These are phyloP conservation scores for Anneissia japonica DNA, from an alignment of 35 echinoderm and acorn worm genomes.

Conservation along the genomic window DNA sequence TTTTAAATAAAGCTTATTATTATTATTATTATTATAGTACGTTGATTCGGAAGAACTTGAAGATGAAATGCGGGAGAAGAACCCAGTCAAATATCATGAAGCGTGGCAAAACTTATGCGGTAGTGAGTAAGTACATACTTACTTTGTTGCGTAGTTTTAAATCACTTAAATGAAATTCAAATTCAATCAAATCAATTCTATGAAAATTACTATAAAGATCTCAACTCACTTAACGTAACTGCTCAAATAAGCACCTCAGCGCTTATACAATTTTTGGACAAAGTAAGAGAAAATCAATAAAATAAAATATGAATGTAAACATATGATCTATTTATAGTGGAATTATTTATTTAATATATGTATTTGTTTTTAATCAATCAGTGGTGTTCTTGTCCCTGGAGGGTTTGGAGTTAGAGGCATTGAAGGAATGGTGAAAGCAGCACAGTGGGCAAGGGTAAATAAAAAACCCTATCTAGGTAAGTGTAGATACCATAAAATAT, in stretches of 20 bases:
- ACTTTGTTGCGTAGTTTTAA: too few relatives aligned
- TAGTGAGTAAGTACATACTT: slow-evolving; percentile 85
- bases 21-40: slow-evolving; percentile 47
- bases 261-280: too few relatives aligned
- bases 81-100: slow-evolving; percentile 83
- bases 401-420: slow-evolving; percentile 80
- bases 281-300: too few relatives aligned
- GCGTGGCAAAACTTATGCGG: slow-evolving; percentile 87
- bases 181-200: too few relatives aligned
- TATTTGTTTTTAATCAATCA: slow-evolving; percentile 19
- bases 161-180: too few relatives aligned
- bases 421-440: slow-evolving; percentile 85
- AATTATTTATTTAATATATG: neutral
- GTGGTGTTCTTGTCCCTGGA: slow-evolving; percentile 87
- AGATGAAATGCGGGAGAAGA: slow-evolving; percentile 31
- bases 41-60: slow-evolving; percentile 93
- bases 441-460: slow-evolving; percentile 92
- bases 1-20: neutral
- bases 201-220: too few relatives aligned
- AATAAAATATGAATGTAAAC: too few relatives aligned
- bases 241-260: too few relatives aligned
- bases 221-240: too few relatives aligned
- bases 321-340: too few relatives aligned
- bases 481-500: too few relatives aligned
- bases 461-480: slow-evolving; percentile 93